A percentile compares a stretch with the other conserved stretches of the same genome.
Evolutionary conservation across 2,797 vertebrate species (phyloP).

Genomic region (Xiphophorus birchmanni): DNA sequence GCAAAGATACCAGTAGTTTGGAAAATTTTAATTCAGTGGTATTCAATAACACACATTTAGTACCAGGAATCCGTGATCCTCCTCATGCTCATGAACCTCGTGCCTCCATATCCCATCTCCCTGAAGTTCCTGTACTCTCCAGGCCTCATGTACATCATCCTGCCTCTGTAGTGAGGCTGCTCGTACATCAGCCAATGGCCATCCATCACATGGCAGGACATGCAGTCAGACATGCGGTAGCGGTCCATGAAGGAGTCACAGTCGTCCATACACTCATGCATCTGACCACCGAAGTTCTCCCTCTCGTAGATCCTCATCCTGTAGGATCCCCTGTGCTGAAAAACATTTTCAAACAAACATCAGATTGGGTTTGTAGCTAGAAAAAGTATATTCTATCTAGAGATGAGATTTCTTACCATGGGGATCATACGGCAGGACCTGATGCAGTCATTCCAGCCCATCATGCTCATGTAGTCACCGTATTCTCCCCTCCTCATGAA

Average conservation of each 20-base stretch:
- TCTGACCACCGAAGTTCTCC: not conserved
- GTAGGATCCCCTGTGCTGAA: conserved; percentile 1
- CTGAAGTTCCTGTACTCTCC: conserved; percentile 76
- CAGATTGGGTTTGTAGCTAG: not conserved
- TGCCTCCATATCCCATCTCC: conserved; percentile 60
- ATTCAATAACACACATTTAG: not conserved
- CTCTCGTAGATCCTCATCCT: conserved; percentile 3
- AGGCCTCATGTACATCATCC: conserved; percentile 69
- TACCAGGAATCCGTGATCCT: conserved; percentile 1
- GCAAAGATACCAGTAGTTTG: not conserved
- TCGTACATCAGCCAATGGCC: conserved; percentile 76
- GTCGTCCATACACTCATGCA: not conserved
- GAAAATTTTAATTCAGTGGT: not conserved
- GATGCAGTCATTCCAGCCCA: not conserved
- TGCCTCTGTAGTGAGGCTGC: conserved; percentile 72
- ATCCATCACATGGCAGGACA: conserved; percentile 67
- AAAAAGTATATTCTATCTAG: not conserved
- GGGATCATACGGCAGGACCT: not conserved
- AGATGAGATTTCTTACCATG: not conserved
- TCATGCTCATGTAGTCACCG: conserved; percentile 5
- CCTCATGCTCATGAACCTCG: conserved; percentile 27
- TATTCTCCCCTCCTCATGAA: conserved; percentile 61
- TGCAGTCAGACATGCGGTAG: conserved; percentile 61
- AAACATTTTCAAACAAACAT: not conserved
- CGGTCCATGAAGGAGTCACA: conserved; percentile 53